These are phyloP conservation scores for Dasysyrphus tricinctus DNA, from an alignment of 2,888 invertebrate genomes.

Conservation along the genomic window DNA sequence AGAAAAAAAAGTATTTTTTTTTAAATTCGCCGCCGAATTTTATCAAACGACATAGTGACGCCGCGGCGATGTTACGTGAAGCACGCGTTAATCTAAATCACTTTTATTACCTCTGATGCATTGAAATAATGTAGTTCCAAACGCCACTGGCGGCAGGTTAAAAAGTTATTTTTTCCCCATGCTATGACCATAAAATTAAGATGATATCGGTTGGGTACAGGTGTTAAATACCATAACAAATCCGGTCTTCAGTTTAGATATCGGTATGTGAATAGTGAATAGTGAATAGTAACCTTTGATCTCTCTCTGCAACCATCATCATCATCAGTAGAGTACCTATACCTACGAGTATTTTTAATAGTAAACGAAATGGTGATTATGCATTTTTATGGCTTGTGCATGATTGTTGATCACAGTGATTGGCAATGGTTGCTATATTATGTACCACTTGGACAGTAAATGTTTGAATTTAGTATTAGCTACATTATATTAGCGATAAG, in stretches of 20 bases:
- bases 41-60: conserved; percentile 21
- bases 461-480: neutral
- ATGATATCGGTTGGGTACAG: conserved; percentile 36
- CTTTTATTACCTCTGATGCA: conserved; percentile 54
- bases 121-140: neutral
- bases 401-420: conserved; percentile 18
- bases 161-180: neutral
- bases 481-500: neutral
- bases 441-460: neutral
- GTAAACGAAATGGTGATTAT: conserved; percentile 14
- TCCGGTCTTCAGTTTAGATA: conserved; percentile 43
- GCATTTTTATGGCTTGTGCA: conserved; percentile 2
- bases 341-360: neutral
- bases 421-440: conserved; percentile 23
- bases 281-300: conserved; percentile 59
- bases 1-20: conserved; percentile 8
- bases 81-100: conserved; percentile 50
- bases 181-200: conserved; percentile 27
- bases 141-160: neutral
- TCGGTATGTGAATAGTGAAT: neutral
- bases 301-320: neutral
- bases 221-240: conserved; percentile 45
- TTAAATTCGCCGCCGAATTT: conserved; percentile 35
- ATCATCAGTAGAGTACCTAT: neutral
- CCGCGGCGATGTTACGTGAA: conserved; percentile 12